Evolutionary conservation across 1,140 invertebrate species (phyloP).

Genomic region (Stenopsyche tienmushanensis): DNA sequence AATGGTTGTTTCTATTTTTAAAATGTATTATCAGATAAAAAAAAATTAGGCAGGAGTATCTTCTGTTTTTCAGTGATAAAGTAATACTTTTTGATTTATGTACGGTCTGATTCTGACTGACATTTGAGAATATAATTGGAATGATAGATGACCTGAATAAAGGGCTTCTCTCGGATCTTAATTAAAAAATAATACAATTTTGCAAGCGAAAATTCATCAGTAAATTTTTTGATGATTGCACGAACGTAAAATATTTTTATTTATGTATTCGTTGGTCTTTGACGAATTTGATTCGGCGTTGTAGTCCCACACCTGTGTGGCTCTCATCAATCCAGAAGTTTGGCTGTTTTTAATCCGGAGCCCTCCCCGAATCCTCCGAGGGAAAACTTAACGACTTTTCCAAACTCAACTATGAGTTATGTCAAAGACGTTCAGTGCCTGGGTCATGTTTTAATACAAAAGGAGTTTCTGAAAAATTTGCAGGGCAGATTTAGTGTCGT

Average conservation of each 20-base stretch:
- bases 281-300: no score
- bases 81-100: no score
- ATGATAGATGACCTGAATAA: no score
- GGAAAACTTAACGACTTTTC: constrained; percentile 27
- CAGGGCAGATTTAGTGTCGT: neutral
- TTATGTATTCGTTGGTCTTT: no score
- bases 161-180: no score
- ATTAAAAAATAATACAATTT: no score
- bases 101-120: no score
- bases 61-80: no score
- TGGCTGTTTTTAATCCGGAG: constrained; percentile 18
- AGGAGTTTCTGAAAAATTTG: constrained; percentile 7
- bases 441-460: constrained; percentile 16
- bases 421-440: constrained; percentile 30
- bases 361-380: neutral
- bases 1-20: no score
- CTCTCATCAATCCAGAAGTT: constrained; percentile 19
- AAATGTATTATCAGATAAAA: no score
- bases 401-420: constrained; percentile 33
- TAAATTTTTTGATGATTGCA: neutral
- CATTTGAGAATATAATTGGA: no score
- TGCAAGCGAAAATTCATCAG: neutral
- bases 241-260: neutral
- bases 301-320: constrained; percentile 17
- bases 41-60: no score